Conservation (phyloP, 2,797 vertebrate genomes). For the Otus scops region DNA sequence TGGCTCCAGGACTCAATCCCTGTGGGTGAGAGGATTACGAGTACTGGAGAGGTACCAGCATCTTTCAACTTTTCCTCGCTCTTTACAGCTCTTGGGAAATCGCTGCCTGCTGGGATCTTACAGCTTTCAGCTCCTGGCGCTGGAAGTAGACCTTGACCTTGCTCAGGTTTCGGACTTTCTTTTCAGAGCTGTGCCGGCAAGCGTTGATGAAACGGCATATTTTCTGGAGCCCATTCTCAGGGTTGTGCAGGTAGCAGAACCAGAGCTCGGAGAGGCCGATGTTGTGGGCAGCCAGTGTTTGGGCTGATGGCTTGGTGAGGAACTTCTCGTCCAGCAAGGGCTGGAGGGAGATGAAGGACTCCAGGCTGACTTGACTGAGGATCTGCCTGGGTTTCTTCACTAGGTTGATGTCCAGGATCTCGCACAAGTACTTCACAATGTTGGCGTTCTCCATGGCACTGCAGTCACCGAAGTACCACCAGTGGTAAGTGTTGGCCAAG, state of each 20-base stretch:
- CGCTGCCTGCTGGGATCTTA: too few relatives aligned
- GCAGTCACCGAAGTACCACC: not conserved
- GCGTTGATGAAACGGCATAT: not conserved
- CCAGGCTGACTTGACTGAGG: not conserved
- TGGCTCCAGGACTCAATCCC: not conserved
- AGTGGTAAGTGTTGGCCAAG: slow-evolving; percentile 40
- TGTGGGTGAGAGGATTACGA: not conserved
- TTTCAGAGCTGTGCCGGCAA: rapidly evolving
- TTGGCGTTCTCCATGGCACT: not conserved
- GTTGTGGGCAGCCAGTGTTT: not conserved
- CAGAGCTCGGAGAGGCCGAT: not conserved
- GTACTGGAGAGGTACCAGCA: not conserved
- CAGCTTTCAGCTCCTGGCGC: not conserved
- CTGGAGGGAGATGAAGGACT: slow-evolving; percentile 50
- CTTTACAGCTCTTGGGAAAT: not conserved
- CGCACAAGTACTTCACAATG: slow-evolving; percentile 35
- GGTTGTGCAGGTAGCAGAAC: not conserved
- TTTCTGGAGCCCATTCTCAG: not conserved
- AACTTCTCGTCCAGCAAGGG: not conserved
- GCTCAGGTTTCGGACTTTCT: not conserved
- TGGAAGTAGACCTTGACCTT: not conserved
- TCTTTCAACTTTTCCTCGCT: not conserved
- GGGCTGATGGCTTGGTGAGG: not conserved
- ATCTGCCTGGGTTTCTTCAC: not conserved
- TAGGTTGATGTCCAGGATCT: not conserved